Evolutionary conservation across 1,140 invertebrate genomes (phyloP), one percentile per base, ranked within the genome.

Genomic region (Himalopsyche phryganea): DNA sequence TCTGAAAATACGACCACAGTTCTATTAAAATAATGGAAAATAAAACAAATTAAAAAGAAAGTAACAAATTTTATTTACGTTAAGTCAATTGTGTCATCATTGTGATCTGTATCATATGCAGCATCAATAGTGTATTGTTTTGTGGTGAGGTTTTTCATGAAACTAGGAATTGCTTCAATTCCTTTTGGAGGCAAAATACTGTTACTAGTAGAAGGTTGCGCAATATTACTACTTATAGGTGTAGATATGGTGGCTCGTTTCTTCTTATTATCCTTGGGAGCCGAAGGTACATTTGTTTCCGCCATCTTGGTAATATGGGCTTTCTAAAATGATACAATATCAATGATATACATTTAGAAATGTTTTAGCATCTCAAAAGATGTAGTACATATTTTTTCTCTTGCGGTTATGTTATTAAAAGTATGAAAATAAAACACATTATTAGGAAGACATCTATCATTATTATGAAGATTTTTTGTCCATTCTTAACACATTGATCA

Each of bases 51-150:
- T 15, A 11, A 40, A 40, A 40, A n/a, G n/a, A n/a, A 3, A n/a
- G 11, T 40, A 40, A 40, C n/a, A 11, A 17, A 7, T 19, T 11
- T 15, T 11, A 45, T 11, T 48, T 56, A 56, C 1, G 53, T 56
- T 11, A 56, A 28, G n/a, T 56, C 53, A 19, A 56, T 41, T 9
- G 53, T 38, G n/a, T 56, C 53, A 56, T 56, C 45, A 6, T 28
- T 28, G 3, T 44, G 17, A 9, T 52, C 50, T 23, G 28, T 52
- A 36, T 46, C 42, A 18, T 54, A 36, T 6, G 19, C n/a, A 13
- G 14, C 13, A 36, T 18, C 46, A 18, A 36, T 52, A 13, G 35
- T 10, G 46, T 36, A 44, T 54, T 54, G 13, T 36, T 45, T 20
- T 19, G 11, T 1, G 46, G 51, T 42, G 36, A 20, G 32, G 41